A percentile compares a stretch with the other conserved stretches of the same genome.
These are phyloP conservation scores for Esox niger DNA, from an alignment of 2,113 vertebrate species.

Conservation along the genomic window DNA sequence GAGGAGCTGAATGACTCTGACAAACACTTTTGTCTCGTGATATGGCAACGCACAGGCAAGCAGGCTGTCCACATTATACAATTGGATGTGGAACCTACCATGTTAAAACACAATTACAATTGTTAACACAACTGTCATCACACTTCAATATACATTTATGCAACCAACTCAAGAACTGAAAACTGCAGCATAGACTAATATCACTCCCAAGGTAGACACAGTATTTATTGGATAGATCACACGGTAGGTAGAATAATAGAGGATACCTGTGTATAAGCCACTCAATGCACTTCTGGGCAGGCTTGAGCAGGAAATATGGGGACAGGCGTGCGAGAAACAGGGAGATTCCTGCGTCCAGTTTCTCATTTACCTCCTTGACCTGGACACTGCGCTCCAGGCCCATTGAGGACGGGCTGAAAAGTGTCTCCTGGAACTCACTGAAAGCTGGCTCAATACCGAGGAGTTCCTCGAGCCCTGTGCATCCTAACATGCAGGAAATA, in stretches of 20 bases:
- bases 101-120: not conserved
- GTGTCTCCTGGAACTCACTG: slow-evolving; percentile 80
- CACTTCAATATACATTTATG: not conserved
- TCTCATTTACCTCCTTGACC: slow-evolving; percentile 84
- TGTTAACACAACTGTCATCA: too few species aligned
- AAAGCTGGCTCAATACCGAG: slow-evolving; percentile 87
- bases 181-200: not conserved
- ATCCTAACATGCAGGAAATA: slow-evolving; percentile 68
- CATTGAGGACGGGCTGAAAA: slow-evolving; percentile 85
- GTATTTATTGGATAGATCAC: not conserved
- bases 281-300: slow-evolving; percentile 95
- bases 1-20: slow-evolving; percentile 88
- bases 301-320: slow-evolving; percentile 93
- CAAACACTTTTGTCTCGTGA: slow-evolving; percentile 91
- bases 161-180: not conserved
- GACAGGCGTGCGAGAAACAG: slow-evolving; percentile 87
- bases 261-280: slow-evolving; percentile 93
- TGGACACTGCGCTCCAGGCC: slow-evolving; percentile 90
- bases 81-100: slow-evolving; percentile 90
- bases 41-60: slow-evolving; percentile 89
- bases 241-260: not conserved
- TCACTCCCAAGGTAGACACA: not conserved
- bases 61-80: slow-evolving; percentile 88
- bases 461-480: slow-evolving; percentile 92
- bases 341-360: slow-evolving; percentile 82